Evolutionary conservation across 2,113 vertebrate species (phyloP).

Genomic region (Crocuta crocuta): DNA sequence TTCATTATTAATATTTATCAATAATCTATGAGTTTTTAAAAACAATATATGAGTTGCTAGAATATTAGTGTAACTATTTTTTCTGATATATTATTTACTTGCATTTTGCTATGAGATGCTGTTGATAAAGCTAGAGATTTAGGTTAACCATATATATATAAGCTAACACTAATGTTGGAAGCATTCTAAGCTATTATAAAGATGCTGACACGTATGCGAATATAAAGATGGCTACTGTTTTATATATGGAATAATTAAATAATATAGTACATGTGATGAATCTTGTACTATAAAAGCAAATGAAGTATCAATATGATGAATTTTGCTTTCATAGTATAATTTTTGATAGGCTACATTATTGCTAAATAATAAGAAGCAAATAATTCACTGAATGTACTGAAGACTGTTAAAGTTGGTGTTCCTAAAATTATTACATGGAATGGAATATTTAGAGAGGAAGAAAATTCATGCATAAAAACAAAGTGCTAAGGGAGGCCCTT

Average conservation of each 20-base stretch:
- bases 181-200: constrained; percentile 27
- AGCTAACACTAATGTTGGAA: background rate
- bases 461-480: background rate
- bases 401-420: background rate
- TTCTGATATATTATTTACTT: constrained; percentile 13
- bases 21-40: background rate
- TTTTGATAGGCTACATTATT: background rate
- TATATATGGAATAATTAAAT: background rate
- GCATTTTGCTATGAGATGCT: background rate
- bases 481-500: background rate
- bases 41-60: background rate
- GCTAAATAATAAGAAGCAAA: constrained; percentile 28
- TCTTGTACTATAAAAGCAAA: background rate
- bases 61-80: background rate
- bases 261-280: background rate
- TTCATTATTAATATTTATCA: background rate
- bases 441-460: background rate
- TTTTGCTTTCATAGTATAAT: constrained; percentile 39
- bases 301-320: background rate
- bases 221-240: background rate
- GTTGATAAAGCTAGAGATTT: background rate
- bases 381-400: background rate
- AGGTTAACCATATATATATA: background rate
- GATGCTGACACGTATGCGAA: background rate
- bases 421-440: background rate